These are phyloP conservation scores for Ommatoiulus sabulosus DNA, from an alignment of 2,888 invertebrate species.

Conservation along the genomic window DNA sequence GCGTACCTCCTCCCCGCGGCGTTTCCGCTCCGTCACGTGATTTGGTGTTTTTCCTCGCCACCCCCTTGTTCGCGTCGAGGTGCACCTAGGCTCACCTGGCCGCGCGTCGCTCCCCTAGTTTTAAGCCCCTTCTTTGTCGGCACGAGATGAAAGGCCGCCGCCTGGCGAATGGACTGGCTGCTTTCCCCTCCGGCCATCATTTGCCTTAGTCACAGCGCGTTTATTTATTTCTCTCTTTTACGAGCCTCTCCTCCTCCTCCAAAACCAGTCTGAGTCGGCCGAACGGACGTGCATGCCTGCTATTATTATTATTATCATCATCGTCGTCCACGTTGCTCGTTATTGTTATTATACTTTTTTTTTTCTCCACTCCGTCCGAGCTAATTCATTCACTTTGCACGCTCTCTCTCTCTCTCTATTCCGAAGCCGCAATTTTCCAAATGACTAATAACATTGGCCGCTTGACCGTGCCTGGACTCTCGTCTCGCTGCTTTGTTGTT, in stretches of 20 bases:
- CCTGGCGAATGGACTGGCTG: slow-evolving; percentile 45
- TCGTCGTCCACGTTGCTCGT: background rate
- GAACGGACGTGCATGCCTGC: background rate
- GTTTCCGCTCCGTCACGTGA: slow-evolving; percentile 43
- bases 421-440: background rate
- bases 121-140: slow-evolving; percentile 52
- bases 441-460: background rate
- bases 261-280: background rate
- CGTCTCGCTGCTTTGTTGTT: no score
- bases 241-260: slow-evolving; percentile 54
- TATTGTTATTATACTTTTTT: no score
- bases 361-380: no score
- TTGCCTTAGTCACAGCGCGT: slow-evolving; percentile 55
- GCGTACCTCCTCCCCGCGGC: slow-evolving; percentile 15
- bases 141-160: slow-evolving; percentile 31
- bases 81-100: slow-evolving; percentile 21
- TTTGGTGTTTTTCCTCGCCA: background rate
- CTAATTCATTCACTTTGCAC: no score
- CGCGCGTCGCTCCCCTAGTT: slow-evolving; percentile 27
- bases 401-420: background rate
- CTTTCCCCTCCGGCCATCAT: slow-evolving; percentile 51
- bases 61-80: no score
- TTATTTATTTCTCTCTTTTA: slow-evolving; percentile 51
- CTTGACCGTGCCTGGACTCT: background rate
- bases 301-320: background rate